phyloP scores from a whole-genome alignment of 2,888 invertebrate genomes.

The Pimpla rufipes region DNA sequence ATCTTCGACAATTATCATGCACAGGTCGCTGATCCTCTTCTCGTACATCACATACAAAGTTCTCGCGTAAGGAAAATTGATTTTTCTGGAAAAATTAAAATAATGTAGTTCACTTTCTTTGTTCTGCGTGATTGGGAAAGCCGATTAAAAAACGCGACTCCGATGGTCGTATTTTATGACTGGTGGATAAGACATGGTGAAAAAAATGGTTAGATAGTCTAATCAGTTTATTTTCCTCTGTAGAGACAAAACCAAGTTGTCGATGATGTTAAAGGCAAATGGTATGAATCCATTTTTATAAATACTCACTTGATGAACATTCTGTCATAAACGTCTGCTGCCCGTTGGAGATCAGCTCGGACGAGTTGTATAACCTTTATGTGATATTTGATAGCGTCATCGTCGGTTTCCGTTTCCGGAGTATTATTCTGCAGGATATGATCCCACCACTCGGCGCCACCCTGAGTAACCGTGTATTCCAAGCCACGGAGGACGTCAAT shows the following conservation, averaged over 20 bases:
- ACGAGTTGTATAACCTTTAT: constrained; percentile 94
- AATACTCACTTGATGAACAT: constrained; percentile 92
- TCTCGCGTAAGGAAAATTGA: constrained; percentile 91
- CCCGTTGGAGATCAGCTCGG: constrained; percentile 92
- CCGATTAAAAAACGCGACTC: neutral
- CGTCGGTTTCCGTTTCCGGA: constrained; percentile 88
- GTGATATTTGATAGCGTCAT: constrained; percentile 91
- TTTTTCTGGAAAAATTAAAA: constrained; percentile 86
- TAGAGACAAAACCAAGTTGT: neutral
- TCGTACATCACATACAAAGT: constrained; percentile 91
- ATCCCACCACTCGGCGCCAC: constrained; percentile 92
- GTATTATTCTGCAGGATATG: constrained; percentile 91
- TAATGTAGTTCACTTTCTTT: too few relatives aligned
- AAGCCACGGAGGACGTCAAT: constrained; percentile 88
- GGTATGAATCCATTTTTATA: neutral
- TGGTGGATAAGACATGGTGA: too few relatives aligned
- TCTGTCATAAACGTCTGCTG: constrained; percentile 93
- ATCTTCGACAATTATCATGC: constrained; percentile 90
- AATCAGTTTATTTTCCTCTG: too few relatives aligned
- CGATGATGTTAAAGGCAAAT: neutral
- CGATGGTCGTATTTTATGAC: too few relatives aligned
- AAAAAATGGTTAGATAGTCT: neutral
- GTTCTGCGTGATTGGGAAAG: neutral
- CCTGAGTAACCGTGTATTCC: constrained; percentile 90
- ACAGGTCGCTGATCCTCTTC: constrained; percentile 89